Base-by-base conservation (phyloP, 2,113 vertebrate species). In the Herpailurus yagouaroundi region DNA sequence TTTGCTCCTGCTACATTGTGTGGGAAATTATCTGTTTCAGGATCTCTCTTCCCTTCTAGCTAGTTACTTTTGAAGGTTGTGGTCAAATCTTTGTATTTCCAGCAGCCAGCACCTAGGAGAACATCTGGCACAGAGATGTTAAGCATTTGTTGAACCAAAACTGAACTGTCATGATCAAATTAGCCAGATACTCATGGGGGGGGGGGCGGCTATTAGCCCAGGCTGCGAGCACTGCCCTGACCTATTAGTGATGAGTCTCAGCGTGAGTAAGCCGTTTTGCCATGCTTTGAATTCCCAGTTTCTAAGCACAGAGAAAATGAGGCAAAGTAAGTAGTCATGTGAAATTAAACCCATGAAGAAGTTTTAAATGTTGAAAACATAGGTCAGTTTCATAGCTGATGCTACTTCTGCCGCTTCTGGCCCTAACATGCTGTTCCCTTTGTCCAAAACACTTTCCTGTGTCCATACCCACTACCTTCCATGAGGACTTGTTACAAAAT, bases 321-420 rank as follows among this genome's bases (percentile, higher is more conserved):
- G 80, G 69, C 36, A 60, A 74, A 86, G 85, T 90, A 92, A 89
- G 69, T 84, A 77, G 4, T 74, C 29, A 11, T 88, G 50, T 92
- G 68, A 69, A 90, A 64, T 92, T 81, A 94, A 96, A 82, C 15
- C n/a, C 25, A 71, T n/a, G 81, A 85, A 90, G 52, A 96, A 76
- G 81, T 86, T 52, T 89, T 80, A 66, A 95, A 63, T 77, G 19
- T 79, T 68, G 57, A 77, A 95, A 85, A 87, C n/a, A 31, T 33
- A 89, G 45, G 18, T 82, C 77, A 84, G 36, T 94, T 84, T 77
- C 18, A 41, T 36, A 89, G 4, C 64, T 91, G 7, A n/a, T 94
- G 64, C 73, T 83, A 93, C 23, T 85, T 89, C 71, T 63, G 1
- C 41, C 15, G 41, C 31, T 77, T 91, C 84, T 69, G 50, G 45